Percentiles rank a stretch among this genome's conserved stretches.
Conservation (phyloP, 2,113 vertebrate genomes). For the Bolborhynchus lineola region DNA sequence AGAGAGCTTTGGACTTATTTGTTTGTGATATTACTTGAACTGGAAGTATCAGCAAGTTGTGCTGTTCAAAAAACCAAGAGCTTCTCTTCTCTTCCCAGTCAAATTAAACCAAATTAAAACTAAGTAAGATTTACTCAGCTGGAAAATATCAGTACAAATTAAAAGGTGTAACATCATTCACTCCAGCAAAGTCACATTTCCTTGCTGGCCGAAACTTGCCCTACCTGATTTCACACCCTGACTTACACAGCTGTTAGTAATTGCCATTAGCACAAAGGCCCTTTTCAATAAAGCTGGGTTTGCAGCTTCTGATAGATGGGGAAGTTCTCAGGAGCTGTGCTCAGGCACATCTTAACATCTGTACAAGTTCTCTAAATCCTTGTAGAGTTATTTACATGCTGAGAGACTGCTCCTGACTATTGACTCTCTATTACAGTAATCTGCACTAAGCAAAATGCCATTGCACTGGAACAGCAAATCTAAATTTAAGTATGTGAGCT, state of each 20-base stretch:
- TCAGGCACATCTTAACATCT: not conserved
- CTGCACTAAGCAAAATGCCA: not conserved
- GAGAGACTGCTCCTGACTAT: not conserved
- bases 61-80: not conserved
- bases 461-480: not conserved
- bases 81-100: not conserved
- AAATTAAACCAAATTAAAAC: not conserved
- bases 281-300: not conserved
- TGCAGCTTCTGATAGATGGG: not conserved
- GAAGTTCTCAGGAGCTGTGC: not conserved
- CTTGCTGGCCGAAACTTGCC: not conserved
- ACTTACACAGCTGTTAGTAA: not conserved
- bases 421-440: not conserved
- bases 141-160: not conserved
- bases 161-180: not conserved
- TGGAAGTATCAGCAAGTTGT: not conserved
- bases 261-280: not conserved
- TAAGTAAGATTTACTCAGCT: not conserved
- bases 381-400: not conserved
- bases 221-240: not conserved
- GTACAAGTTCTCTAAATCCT: not conserved
- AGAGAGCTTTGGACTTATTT: not conserved
- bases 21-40: not conserved
- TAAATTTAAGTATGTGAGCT: not conserved
- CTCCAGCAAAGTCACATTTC: not conserved